Evolutionary conservation across 2,888 invertebrate genomes (phyloP).

Genomic region (Drosophila subquinaria): DNA sequence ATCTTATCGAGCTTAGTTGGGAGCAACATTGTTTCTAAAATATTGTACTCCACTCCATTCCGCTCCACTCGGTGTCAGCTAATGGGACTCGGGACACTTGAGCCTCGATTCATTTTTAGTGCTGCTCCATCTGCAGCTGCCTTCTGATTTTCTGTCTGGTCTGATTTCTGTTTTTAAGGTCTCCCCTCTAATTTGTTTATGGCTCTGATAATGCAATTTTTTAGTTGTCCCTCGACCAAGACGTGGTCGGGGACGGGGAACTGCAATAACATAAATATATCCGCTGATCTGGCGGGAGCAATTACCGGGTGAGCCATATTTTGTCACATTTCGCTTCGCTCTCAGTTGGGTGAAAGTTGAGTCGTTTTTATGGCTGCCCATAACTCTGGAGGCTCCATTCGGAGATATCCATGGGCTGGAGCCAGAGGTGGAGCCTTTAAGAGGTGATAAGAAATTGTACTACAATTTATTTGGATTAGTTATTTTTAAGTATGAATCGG

Average conservation of each 20-base stretch:
- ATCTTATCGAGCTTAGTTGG: conserved; percentile 81
- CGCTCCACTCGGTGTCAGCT: conserved; percentile 72
- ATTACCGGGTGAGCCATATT: conserved; percentile 80
- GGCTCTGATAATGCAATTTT: conserved; percentile 79
- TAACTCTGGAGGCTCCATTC: conserved; percentile 37
- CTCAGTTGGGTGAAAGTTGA: conserved; percentile 75
- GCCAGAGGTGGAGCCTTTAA: neutral
- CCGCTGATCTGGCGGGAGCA: conserved; percentile 78
- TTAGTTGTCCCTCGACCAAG: conserved; percentile 44
- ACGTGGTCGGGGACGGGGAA: conserved; percentile 2
- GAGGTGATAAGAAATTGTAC: conserved; percentile 1
- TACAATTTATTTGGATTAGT: neutral
- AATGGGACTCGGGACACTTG: conserved; percentile 74
- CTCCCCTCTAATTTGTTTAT: conserved; percentile 78
- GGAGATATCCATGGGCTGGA: neutral
- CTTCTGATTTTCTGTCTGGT: neutral
- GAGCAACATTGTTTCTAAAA: conserved; percentile 74
- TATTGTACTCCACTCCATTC: conserved; percentile 67
- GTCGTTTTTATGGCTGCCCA: conserved; percentile 68
- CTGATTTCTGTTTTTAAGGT: conserved; percentile 30
- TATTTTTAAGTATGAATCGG: too few relatives aligned
- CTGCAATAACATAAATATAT: conserved; percentile 79
- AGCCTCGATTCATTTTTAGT: conserved; percentile 63
- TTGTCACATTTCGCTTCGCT: conserved; percentile 72
- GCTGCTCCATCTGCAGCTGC: conserved; percentile 42